A percentile compares a stretch with the other conserved stretches of the same genome.
Conservation (phyloP, 2,113 vertebrate species). For the Rhabdomys dilectus region DNA sequence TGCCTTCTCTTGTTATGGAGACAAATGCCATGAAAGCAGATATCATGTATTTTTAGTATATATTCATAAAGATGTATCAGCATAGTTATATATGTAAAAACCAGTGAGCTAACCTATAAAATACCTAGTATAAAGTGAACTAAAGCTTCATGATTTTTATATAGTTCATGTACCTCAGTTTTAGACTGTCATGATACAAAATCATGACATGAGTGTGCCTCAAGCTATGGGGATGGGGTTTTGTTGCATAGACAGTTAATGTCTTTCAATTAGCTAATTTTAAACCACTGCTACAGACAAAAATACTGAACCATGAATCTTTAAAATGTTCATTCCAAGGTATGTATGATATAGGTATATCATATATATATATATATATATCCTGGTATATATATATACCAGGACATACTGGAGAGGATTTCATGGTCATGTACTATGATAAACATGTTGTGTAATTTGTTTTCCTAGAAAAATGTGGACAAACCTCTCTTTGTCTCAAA, state of each 20-base stretch:
- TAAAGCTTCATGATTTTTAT: constrained; percentile 18
- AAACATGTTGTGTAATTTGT: background rate
- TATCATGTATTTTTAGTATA: constrained; percentile 15
- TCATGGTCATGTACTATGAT: background rate
- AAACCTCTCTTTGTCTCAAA: background rate
- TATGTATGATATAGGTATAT: background rate
- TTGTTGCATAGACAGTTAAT: background rate
- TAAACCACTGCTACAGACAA: background rate
- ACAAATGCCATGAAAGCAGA: constrained; percentile 3
- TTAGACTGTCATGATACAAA: constrained; percentile 20
- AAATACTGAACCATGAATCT: constrained; percentile 20
- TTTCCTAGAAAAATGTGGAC: background rate
- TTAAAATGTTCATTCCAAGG: constrained; percentile 12
- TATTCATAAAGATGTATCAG: background rate
- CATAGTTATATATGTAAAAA: background rate
- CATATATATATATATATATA: background rate
- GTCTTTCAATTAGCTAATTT: constrained; percentile 28
- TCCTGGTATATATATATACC: background rate
- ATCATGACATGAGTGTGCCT: background rate
- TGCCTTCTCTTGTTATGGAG: constrained; percentile 45
- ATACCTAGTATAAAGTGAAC: constrained; percentile 11
- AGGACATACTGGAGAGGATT: background rate
- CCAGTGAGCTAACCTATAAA: constrained; percentile 24
- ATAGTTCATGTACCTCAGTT: background rate
- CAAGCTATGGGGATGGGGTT: background rate